Evolutionary conservation across 2,888 invertebrate species (phyloP).

Genomic region (Morpho deidamia): DNA sequence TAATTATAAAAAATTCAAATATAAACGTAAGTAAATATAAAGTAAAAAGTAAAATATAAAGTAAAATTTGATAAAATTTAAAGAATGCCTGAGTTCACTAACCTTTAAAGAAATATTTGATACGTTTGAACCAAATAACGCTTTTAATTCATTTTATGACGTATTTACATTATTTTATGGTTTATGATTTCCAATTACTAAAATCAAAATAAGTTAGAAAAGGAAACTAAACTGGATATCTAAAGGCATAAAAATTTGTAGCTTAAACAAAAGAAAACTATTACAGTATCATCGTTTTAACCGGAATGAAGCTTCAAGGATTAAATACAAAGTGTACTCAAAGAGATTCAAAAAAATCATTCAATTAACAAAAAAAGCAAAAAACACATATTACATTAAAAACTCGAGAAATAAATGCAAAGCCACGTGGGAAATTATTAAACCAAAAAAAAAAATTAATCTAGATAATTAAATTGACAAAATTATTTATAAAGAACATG

Average conservation of each 20-base stretch:
- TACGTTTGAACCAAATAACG: neutral
- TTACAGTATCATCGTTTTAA: neutral
- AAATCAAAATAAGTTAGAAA: neutral
- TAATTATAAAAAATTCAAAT: too few species aligned
- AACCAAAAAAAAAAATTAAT: neutral
- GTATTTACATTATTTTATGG: neutral
- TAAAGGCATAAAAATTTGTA: neutral
- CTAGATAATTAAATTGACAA: too few species aligned
- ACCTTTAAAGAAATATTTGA: conserved; percentile 20
- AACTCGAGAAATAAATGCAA: neutral
- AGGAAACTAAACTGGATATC: neutral
- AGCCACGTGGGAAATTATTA: neutral
- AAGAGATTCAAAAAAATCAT: conserved; percentile 11
- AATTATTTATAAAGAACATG: neutral
- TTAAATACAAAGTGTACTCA: neutral
- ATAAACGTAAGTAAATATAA: too few species aligned
- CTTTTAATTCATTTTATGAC: neutral
- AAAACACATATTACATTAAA: neutral
- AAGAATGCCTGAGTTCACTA: conserved; percentile 10
- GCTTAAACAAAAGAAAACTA: neutral
- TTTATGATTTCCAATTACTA: neutral
- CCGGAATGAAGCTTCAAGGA: neutral
- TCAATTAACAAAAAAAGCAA: neutral
- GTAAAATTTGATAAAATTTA: conserved; percentile 21
- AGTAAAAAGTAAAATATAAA: too few species aligned